A percentile compares a stretch with the other conserved stretches of the same genome.
phyloP scores from a whole-genome alignment of 2,113 vertebrate species.

The Salminus brasiliensis region DNA sequence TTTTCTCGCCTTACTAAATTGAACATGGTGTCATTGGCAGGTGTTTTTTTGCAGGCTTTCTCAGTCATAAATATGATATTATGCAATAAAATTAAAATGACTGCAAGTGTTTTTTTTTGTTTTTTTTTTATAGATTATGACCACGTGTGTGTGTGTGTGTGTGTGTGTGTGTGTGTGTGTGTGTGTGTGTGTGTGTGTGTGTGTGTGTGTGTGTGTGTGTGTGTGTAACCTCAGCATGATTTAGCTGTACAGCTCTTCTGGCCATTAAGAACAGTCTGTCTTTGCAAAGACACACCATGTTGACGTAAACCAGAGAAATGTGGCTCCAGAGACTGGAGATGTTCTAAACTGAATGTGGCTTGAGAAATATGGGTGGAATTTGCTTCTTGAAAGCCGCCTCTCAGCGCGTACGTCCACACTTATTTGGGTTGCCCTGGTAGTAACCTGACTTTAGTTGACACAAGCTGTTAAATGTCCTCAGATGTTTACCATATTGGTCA shows the following conservation, averaged over 20 bases:
- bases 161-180: neutral
- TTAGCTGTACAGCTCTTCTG: neutral
- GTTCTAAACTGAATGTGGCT: neutral
- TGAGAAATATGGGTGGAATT: conserved; percentile 32
- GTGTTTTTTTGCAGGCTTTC: too few relatives aligned
- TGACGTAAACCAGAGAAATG: too few relatives aligned
- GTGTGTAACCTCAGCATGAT: neutral
- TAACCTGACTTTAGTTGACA: conserved; percentile 1
- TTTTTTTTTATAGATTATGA: too few relatives aligned
- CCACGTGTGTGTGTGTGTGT: too few relatives aligned
- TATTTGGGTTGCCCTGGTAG: too few relatives aligned
- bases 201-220: neutral
- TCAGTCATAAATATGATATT: too few relatives aligned
- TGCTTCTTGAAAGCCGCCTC: neutral
- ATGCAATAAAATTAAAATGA: too few relatives aligned
- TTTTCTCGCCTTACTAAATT: too few relatives aligned
- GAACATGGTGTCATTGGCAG: too few relatives aligned
- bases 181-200: neutral
- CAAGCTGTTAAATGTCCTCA: conserved; percentile 38
- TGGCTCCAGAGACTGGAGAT: too few relatives aligned
- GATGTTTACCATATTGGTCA: conserved; percentile 54
- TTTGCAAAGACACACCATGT: too few relatives aligned
- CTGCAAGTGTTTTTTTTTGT: too few relatives aligned
- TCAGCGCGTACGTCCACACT: neutral
- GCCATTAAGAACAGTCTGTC: neutral